Base-by-base conservation (phyloP, 1,140 invertebrate genomes). In the Dinothrombium tinctorium region DNA sequence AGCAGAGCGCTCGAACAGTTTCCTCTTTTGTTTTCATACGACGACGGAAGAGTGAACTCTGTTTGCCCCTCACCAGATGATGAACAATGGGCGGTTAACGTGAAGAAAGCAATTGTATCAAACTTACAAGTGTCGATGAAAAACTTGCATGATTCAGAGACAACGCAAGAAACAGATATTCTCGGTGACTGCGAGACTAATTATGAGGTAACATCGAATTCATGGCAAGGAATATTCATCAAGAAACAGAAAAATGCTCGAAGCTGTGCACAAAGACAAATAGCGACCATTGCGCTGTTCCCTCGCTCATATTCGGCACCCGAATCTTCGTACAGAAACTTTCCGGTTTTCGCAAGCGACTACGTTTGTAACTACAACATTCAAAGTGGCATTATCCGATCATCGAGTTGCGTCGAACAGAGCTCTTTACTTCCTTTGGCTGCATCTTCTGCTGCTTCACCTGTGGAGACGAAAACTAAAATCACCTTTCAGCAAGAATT, bases 41-140 rank as follows among this genome's bases (percentile, higher is more conserved):
- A 45, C 17, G 31, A 42, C 31, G 44, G 44, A n/a, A 6, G n/a
- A 20, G 17, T 45, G 5, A 28, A 14, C 11, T 6, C 24, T 2
- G 33, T 45, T 24, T 45, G 44, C 26, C 14, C 31, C 6, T 19
- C 32, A 22, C 7, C 11, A 2, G 32, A 22, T 9, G 44, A 45
- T 20, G 3, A 41, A 5, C 4, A 25, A 22, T 45, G 44, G 44
- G n/a, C 32, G 6, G 23, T 45, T 17, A 38, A 45, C 22, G 21
- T 45, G 15, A 45, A 45, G 22, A 45, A 45, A 24, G 44, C 38
- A 4, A 45, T 45, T n/a, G 20, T 45, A 5, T 45, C 44, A 12
- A 20, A 38, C 4, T 22, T 45, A 15, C 44, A 45, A 33, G 26
- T 45, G 14, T 17, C 26, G 15, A 12, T 22, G n/a, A 29, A 9